A percentile compares a stretch with the other conserved stretches of the same genome.
Conservation (phyloP, 2,888 invertebrate species). For the Micoletzkya japonica region DNA sequence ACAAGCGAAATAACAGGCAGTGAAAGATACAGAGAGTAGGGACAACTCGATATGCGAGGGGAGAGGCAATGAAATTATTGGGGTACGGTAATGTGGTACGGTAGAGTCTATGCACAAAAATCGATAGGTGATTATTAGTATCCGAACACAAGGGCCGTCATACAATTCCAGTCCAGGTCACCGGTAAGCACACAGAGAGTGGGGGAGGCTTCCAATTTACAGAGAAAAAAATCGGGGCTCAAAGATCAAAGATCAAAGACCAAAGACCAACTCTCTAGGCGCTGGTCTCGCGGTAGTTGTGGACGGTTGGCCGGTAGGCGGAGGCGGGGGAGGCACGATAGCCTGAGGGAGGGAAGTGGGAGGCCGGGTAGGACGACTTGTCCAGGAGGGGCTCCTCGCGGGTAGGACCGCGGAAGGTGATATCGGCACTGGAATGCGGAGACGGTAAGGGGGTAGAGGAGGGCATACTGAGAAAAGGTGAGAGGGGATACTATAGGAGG, state of each 20-base stretch:
- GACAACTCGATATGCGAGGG: no score
- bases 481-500: no score
- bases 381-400: conserved; percentile 46
- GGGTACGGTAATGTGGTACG: no score
- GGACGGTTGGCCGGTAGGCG: conserved; percentile 41
- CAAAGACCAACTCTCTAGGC: conserved; percentile 32
- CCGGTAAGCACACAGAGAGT: not conserved
- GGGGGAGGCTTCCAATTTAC: not conserved
- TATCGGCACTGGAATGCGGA: conserved; percentile 39
- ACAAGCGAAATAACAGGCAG: no score
- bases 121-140: no score
- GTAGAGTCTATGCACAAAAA: no score
- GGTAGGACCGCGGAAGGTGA: conserved; percentile 34
- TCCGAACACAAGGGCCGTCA: no score
- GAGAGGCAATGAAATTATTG: no score
- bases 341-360: conserved; percentile 10
- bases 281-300: conserved; percentile 49
- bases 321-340: conserved; percentile 19
- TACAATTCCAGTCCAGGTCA: no score
- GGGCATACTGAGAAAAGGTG: not conserved
- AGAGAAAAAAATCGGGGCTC: not conserved
- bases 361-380: conserved; percentile 35
- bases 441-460: conserved; percentile 6
- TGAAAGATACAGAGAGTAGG: no score
- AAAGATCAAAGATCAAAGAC: conserved; percentile 7